Evolutionary conservation across 2,888 invertebrate species (phyloP).

Genomic region (Drosophila subsilvestris): DNA sequence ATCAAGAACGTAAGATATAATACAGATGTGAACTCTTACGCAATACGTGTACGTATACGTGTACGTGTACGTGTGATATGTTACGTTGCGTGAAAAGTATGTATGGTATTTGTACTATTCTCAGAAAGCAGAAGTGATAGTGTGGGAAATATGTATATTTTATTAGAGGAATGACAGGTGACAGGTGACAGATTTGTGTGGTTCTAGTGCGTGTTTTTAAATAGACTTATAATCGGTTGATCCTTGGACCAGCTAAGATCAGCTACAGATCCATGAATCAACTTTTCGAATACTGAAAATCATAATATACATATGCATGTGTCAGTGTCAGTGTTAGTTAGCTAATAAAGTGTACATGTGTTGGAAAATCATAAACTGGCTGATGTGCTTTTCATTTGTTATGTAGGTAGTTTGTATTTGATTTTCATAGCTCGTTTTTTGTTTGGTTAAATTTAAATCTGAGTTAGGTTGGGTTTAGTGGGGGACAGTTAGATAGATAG

Average conservation of each 20-base stretch:
- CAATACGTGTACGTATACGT: not conserved
- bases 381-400: conserved; percentile 75
- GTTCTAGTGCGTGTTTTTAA: conserved; percentile 6
- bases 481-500: conserved; percentile 54
- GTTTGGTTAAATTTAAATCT: conserved; percentile 47
- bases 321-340: conserved; percentile 18
- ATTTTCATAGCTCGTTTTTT: conserved; percentile 74
- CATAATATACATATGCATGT: conserved; percentile 9
- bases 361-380: conserved; percentile 48
- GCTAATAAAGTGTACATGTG: conserved; percentile 27
- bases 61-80: conserved; percentile 37
- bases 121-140: conserved; percentile 56
- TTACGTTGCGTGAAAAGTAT: conserved; percentile 41
- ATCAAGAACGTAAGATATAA: conserved; percentile 45
- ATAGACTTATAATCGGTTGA: conserved; percentile 4
- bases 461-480: conserved; percentile 55
- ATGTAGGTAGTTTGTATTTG: conserved; percentile 71
- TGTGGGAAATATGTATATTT: conserved; percentile 34
- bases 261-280: conserved; percentile 13
- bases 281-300: not conserved
- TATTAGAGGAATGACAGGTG: conserved; percentile 24
- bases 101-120: not conserved
- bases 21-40: conserved; percentile 9
- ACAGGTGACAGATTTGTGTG: conserved; percentile 6
- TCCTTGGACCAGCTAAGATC: conserved; percentile 6